Conservation (phyloP, 2,888 invertebrate genomes). For the Dryadula phaetusa region DNA sequence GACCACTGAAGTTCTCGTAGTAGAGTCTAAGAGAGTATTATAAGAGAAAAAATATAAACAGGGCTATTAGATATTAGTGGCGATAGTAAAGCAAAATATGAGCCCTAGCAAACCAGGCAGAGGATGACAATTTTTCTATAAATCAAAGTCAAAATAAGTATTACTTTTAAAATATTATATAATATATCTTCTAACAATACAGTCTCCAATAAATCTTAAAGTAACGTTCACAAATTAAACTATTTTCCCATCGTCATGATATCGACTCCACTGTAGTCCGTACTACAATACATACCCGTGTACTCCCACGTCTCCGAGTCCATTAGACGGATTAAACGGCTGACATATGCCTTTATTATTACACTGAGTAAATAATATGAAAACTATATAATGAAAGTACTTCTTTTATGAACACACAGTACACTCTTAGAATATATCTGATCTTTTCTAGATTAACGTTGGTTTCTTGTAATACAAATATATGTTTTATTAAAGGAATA, state of each 20-base stretch:
- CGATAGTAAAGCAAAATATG: too few relatives aligned
- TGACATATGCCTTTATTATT: constrained; percentile 45
- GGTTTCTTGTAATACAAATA: neutral
- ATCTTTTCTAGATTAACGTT: neutral
- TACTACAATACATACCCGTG: constrained; percentile 42
- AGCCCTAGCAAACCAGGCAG: too few relatives aligned
- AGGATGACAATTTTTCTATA: too few relatives aligned
- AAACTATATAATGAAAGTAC: neutral
- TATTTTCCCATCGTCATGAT: constrained; percentile 35
- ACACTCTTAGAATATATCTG: neutral
- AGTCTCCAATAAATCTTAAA: neutral
- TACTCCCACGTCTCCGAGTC: constrained; percentile 50
- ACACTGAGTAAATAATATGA: constrained; percentile 11
- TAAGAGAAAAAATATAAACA: too few relatives aligned
- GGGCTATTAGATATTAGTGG: too few relatives aligned
- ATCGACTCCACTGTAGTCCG: constrained; percentile 45
- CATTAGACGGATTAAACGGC: constrained; percentile 70
- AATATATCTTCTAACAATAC: too few relatives aligned
- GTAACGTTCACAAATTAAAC: neutral
- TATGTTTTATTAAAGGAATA: neutral
- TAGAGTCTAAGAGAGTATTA: too few relatives aligned
- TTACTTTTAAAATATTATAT: too few relatives aligned
- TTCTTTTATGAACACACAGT: constrained; percentile 4
- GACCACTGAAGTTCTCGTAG: too few relatives aligned
- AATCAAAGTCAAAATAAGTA: too few relatives aligned